Evolutionary conservation across 92 coral and sea anemone genomes (phyloP).

Genomic region (Metridium senile): DNA sequence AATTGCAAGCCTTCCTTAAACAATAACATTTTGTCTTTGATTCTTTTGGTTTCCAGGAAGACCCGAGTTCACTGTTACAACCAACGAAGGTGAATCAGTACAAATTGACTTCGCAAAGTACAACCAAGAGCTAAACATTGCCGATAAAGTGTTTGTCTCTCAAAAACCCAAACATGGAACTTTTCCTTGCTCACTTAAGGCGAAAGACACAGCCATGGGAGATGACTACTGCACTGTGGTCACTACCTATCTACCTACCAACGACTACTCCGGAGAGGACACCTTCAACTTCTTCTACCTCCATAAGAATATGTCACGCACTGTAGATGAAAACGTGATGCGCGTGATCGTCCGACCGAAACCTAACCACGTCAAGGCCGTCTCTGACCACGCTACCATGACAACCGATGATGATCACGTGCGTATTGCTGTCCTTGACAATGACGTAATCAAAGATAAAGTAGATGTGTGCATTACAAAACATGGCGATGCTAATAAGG

Average conservation of each 20-base stretch:
- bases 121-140: conserved; percentile 60
- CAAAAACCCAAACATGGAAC: conserved; percentile 82
- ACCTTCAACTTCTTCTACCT: conserved; percentile 82
- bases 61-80: conserved; percentile 61
- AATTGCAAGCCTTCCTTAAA: too few relatives aligned
- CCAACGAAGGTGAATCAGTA: conserved; percentile 78
- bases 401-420: conserved; percentile 73
- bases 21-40: too few relatives aligned
- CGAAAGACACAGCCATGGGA: conserved; percentile 60
- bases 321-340: conserved; percentile 77
- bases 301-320: conserved; percentile 80
- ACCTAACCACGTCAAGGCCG: conserved; percentile 68
- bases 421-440: conserved; percentile 90
- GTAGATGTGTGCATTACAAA: conserved; percentile 76
- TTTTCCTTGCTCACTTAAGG: conserved; percentile 63
- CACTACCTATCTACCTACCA: conserved; percentile 73
- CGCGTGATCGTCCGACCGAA: conserved; percentile 83
- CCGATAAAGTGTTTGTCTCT: conserved; percentile 69
- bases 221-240: conserved; percentile 70
- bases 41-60: conserved; percentile 29
- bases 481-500: conserved; percentile 9
- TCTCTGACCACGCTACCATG: conserved; percentile 82
- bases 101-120: conserved; percentile 71
- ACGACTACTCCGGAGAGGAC: conserved; percentile 92
- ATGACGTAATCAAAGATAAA: conserved; percentile 74